Percentiles rank a stretch among this genome's conserved stretches.
phyloP scores from a whole-genome alignment of 2,113 vertebrate species.

The Elephas maximus region DNA sequence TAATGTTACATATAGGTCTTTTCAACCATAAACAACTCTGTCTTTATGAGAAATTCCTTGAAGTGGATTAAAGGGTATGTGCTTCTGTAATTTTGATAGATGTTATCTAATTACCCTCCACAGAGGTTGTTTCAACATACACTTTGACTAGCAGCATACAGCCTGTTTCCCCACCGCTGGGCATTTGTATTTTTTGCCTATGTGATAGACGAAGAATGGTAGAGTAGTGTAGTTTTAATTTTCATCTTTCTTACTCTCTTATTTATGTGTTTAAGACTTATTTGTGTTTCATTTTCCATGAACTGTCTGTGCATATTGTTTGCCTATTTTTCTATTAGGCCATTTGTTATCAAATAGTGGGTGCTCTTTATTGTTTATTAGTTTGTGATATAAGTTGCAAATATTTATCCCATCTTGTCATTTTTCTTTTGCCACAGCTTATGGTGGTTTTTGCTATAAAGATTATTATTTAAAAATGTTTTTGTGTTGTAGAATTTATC shows the following conservation, averaged over 20 bases:
- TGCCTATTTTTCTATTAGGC: constrained; percentile 64
- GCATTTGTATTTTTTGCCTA: constrained; percentile 62
- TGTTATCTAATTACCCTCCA: background rate
- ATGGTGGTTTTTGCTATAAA: constrained; percentile 64
- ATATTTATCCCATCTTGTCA: constrained; percentile 70
- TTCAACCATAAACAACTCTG: background rate
- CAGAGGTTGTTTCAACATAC: background rate
- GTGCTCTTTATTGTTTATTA: constrained; percentile 70
- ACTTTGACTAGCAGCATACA: background rate
- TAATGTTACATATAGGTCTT: background rate
- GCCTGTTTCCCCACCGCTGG: constrained; percentile 23
- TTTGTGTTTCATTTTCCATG: constrained; percentile 72
- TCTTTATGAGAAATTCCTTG: constrained; percentile 53
- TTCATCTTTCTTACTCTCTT: constrained; percentile 66
- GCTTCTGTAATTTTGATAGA: constrained; percentile 40
- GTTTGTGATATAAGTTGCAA: constrained; percentile 62
- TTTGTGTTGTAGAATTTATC: constrained; percentile 68
- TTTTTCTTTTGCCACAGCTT: constrained; percentile 73
- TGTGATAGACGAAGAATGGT: constrained; percentile 63
- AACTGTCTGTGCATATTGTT: constrained; percentile 41
- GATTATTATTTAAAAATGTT: constrained; percentile 57
- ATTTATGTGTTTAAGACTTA: constrained; percentile 67
- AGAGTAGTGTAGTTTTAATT: constrained; percentile 72
- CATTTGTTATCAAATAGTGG: constrained; percentile 69
- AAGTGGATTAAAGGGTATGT: constrained; percentile 2